These are phyloP conservation scores for Polietes domitor DNA, from an alignment of 2,888 invertebrate genomes.

Conservation along the genomic window DNA sequence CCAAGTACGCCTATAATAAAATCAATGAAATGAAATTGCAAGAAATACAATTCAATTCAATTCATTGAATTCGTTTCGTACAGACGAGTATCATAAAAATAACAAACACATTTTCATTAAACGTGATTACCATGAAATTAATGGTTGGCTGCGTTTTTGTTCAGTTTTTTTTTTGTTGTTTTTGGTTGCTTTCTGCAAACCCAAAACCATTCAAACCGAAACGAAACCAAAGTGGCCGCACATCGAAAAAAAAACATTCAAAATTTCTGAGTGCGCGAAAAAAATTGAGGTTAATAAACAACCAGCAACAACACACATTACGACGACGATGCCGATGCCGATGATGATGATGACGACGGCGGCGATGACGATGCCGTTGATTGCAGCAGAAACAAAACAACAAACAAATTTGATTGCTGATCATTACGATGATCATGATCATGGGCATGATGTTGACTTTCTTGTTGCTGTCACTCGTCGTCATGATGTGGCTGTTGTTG, in stretches of 20 bases:
- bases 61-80: slow-evolving; percentile 25
- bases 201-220: slow-evolving; percentile 30
- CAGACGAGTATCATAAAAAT: slow-evolving; percentile 54
- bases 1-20: slow-evolving; percentile 57
- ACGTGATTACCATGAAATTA: slow-evolving; percentile 66
- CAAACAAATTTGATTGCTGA: slow-evolving; percentile 43
- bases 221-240: slow-evolving; percentile 8
- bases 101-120: slow-evolving; percentile 63
- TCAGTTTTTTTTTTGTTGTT: slow-evolving; percentile 14
- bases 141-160: slow-evolving; percentile 54
- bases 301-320: slow-evolving; percentile 13
- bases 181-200: not conserved
- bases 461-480: slow-evolving; percentile 34
- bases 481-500: slow-evolving; percentile 33
- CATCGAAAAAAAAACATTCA: slow-evolving; percentile 29
- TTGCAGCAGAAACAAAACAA: too few relatives aligned
- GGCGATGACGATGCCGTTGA: not conserved
- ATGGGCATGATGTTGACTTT: slow-evolving; percentile 5
- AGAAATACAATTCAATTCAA: slow-evolving; percentile 48
- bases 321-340: not conserved
- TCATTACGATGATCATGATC: slow-evolving; percentile 21
- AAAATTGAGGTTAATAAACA: slow-evolving; percentile 63
- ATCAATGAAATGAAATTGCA: slow-evolving; percentile 58
- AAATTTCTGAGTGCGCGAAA: slow-evolving; percentile 25
- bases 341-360: not conserved